Evolutionary conservation across 2,797 vertebrate genomes (phyloP).

Genomic region (Schizothorax lantsangensis): DNA sequence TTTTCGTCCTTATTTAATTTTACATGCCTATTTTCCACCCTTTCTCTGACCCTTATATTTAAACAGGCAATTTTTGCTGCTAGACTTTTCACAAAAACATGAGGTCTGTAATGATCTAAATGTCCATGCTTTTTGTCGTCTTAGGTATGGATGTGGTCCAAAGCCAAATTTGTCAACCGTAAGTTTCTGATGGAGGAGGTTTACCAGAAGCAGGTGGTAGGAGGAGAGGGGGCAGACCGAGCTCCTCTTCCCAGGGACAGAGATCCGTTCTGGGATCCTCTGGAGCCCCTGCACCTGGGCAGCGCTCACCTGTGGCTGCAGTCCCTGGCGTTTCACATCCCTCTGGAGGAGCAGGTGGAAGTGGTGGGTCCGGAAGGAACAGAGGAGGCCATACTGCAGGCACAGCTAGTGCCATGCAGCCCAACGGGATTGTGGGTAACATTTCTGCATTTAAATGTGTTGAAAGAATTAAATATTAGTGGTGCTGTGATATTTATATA

Average conservation of each 20-base stretch:
- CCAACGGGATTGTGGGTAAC: slow-evolving; percentile 81
- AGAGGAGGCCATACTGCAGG: slow-evolving; percentile 84
- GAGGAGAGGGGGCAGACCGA: slow-evolving; percentile 63
- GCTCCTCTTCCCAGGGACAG: slow-evolving; percentile 73
- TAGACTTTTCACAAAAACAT: not conserved
- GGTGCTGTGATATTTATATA: not conserved
- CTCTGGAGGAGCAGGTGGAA: slow-evolving; percentile 86
- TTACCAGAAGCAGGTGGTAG: slow-evolving; percentile 79
- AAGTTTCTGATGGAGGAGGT: slow-evolving; percentile 92
- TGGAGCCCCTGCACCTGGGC: slow-evolving; percentile 85
- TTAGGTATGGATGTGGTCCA: slow-evolving; percentile 92
- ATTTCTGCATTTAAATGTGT: not conserved
- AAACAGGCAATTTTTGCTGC: not conserved
- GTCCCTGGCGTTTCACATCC: slow-evolving; percentile 84
- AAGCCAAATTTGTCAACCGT: slow-evolving; percentile 89
- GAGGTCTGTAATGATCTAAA: not conserved
- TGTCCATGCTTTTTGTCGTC: not conserved
- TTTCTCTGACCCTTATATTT: not conserved
- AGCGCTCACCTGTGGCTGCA: slow-evolving; percentile 90
- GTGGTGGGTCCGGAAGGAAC: slow-evolving; percentile 85
- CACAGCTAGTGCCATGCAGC: slow-evolving; percentile 81
- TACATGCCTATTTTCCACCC: not conserved
- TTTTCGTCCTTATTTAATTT: not conserved
- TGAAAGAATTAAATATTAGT: not conserved
- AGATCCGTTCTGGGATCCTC: slow-evolving; percentile 91